phyloP scores from a whole-genome alignment of 1,140 invertebrate genomes.

The Aphelenchoides besseyi region DNA sequence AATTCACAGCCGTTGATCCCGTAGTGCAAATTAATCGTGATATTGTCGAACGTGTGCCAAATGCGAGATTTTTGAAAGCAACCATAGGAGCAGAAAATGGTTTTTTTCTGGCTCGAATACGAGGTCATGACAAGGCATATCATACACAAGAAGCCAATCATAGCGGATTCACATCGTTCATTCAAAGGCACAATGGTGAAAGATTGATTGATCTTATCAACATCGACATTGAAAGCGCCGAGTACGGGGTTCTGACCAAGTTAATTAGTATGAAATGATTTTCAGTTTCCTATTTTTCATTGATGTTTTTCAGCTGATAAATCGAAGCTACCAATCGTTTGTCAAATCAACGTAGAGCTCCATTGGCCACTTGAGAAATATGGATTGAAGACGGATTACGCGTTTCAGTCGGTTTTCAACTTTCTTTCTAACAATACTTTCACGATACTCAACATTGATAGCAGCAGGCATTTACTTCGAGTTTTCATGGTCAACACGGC shows the following conservation, averaged over 20 bases:
- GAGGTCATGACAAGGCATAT: background rate
- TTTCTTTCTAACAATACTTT: background rate
- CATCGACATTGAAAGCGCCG: conserved; percentile 1
- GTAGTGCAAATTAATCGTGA: background rate
- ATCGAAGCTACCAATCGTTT: background rate
- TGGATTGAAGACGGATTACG: background rate
- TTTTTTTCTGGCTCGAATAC: background rate
- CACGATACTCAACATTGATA: background rate
- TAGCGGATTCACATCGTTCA: background rate
- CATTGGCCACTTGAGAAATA: background rate
- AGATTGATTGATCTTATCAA: background rate
- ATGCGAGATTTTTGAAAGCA: background rate
- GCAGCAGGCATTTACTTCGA: background rate
- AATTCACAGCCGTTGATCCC: conserved; percentile 7
- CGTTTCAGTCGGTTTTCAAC: background rate
- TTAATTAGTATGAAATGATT: background rate
- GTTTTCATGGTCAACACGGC: conserved; percentile 11
- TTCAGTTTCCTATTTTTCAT: background rate
- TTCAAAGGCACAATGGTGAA: background rate
- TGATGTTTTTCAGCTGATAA: background rate
- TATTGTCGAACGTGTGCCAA: background rate
- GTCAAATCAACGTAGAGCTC: conserved; percentile 9
- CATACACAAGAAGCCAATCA: background rate
- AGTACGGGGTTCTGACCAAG: background rate
- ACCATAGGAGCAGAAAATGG: background rate